These are phyloP conservation scores for Callocephalon fimbriatum DNA, from an alignment of 2,113 vertebrate genomes.

Conservation along the genomic window DNA sequence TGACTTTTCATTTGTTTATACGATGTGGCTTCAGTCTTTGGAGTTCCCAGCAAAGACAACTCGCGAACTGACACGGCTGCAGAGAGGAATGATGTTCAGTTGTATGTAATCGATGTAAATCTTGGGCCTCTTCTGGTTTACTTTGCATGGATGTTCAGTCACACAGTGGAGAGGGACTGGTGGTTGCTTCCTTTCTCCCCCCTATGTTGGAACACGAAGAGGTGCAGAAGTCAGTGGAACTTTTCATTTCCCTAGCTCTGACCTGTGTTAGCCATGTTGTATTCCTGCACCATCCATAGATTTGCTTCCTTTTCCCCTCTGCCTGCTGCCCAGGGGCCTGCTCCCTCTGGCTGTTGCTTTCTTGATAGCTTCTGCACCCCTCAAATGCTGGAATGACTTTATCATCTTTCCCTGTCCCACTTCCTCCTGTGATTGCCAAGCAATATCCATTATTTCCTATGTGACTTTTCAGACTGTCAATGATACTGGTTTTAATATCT, in stretches of 20 bases:
- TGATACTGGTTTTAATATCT: background rate
- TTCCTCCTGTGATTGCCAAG: background rate
- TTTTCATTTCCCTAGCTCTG: background rate
- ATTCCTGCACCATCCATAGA: background rate
- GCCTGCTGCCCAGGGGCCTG: background rate
- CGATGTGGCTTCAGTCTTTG: slow-evolving; percentile 75
- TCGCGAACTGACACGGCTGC: background rate
- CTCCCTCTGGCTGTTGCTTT: background rate
- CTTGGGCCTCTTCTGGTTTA: background rate
- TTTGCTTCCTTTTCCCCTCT: background rate
- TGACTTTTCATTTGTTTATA: slow-evolving; percentile 84
- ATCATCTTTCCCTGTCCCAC: background rate
- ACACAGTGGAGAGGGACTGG: background rate
- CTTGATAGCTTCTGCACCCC: background rate
- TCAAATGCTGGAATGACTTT: background rate
- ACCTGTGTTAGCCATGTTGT: fast-evolving
- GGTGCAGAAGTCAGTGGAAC: background rate
- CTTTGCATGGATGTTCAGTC: background rate
- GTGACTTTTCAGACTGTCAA: background rate
- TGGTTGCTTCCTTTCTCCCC: background rate
- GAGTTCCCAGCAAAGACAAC: slow-evolving; percentile 47
- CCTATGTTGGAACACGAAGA: fast-evolving
- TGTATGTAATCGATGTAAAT: background rate
- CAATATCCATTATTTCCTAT: background rate
- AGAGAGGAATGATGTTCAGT: background rate